Base-by-base conservation (phyloP, 2,797 vertebrate genomes). In the Gallinago stenura region DNA sequence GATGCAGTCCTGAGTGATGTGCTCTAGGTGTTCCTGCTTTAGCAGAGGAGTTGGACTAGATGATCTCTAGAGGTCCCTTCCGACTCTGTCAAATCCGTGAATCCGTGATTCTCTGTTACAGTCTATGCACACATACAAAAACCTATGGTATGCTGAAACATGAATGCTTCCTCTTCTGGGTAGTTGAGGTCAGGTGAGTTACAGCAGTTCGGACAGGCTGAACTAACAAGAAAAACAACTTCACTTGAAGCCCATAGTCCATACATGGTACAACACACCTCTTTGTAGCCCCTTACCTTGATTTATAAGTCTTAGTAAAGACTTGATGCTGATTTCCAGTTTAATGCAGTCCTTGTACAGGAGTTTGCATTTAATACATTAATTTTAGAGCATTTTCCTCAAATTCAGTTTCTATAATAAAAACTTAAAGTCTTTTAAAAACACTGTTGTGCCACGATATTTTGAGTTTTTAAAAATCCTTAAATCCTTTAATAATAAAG, bases 261-360 rank as follows among this genome's bases (percentile, higher is more conserved):
- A 5, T 58, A 37, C 0, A 0, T 16, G 16, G 8, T 51, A n/a
- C 1, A 35, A 62, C 0, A 0, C 31, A 64, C 3, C 5, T 51
- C 48, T 60, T 37, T 53, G 17, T 21, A 54, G 22, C 2, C 9
- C 6, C 0, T 0, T 58, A 24, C 4, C 17, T 58, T 50, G 17
- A 22, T 53, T 60, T 65, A 5, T 58, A 51, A 12, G 15, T 51
- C 3, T 75, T 87, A 31, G 31, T 51, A 64, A 71, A 35, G 26
- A 71, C 7, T 24, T 22, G 5, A n/a, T 18, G 25, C 5, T 54
- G 15, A 51, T 79, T 82, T 75, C 21, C 46, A 77, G 10, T 17
- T n/a, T 64, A 73, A 60, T 35, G 17, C 10, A 24, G 4, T 54
- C 46, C 5, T 35, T 68, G 20, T 24, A 8, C 12, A 14, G 15